A percentile compares a stretch with the other conserved stretches of the same genome.
Evolutionary conservation across 2,888 invertebrate species (phyloP).

Genomic region (Leptopterna dolabrata): DNA sequence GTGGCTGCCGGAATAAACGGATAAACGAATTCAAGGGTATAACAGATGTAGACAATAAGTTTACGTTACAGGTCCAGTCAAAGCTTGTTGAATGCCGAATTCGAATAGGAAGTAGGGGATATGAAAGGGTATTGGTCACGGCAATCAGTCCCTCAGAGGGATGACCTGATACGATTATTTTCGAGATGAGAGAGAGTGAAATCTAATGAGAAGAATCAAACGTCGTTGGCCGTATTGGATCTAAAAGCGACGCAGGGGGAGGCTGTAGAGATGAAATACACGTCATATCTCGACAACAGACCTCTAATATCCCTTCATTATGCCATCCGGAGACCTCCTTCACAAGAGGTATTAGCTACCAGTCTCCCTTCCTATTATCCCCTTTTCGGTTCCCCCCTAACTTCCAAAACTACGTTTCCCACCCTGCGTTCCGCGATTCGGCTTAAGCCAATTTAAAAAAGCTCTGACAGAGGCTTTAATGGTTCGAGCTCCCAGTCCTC

Average conservation of each 20-base stretch:
- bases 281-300: slow-evolving; percentile 50
- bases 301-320: slow-evolving; percentile 49
- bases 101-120: neutral
- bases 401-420: slow-evolving; percentile 5
- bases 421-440: slow-evolving; percentile 14
- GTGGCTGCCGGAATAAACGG: neutral
- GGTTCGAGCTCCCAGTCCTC: neutral
- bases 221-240: slow-evolving; percentile 13
- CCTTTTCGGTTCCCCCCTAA: neutral
- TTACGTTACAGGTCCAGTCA: neutral
- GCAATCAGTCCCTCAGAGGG: neutral
- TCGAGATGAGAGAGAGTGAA: neutral
- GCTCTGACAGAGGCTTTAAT: slow-evolving; percentile 38
- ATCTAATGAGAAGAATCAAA: slow-evolving; percentile 50
- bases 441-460: slow-evolving; percentile 52
- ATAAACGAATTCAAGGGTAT: neutral
- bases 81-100: neutral
- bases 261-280: slow-evolving; percentile 46
- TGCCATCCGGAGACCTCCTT: neutral
- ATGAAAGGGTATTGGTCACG: slow-evolving; percentile 1
- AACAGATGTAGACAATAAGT: too few relatives aligned
- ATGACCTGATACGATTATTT: slow-evolving; percentile 37
- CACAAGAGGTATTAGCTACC: slow-evolving; percentile 36
- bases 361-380: neutral
- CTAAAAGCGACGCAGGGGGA: slow-evolving; percentile 11